phyloP scores from a whole-genome alignment of 2,113 vertebrate species.

The Theropithecus gelada region DNA sequence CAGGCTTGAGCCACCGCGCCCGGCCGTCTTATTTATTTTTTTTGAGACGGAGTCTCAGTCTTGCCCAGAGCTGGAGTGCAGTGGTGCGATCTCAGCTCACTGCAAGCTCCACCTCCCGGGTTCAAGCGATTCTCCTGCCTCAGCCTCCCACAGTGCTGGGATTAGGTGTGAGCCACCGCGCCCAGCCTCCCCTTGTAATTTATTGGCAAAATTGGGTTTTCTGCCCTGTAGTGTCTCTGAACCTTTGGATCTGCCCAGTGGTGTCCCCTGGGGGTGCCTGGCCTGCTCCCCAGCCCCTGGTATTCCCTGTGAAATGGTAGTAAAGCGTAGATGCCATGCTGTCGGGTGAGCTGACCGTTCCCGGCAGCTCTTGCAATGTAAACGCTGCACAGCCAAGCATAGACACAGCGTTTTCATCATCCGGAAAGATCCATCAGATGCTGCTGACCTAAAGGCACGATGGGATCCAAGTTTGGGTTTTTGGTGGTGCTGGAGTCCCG shows the following conservation, averaged over 20 bases:
- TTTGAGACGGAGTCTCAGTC: no score
- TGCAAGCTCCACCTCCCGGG: no score
- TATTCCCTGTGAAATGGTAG: neutral
- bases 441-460: neutral
- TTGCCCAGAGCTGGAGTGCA: no score
- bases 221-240: neutral
- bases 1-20: no score
- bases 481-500: rapidly evolving
- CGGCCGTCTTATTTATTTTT: no score
- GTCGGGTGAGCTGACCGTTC: rapidly evolving
- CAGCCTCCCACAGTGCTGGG: no score
- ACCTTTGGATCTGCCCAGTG: neutral
- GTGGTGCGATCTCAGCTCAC: no score
- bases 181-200: neutral
- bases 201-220: neutral
- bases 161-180: no score
- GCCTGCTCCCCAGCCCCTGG: neutral
- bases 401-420: rapidly evolving
- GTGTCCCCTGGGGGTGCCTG: neutral
- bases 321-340: neutral
- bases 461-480: neutral
- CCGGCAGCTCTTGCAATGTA: neutral
- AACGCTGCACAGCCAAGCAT: rapidly evolving
- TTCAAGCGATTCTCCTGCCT: no score
- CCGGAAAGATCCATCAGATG: rapidly evolving